Base-by-base conservation (phyloP, 64 coral and sea anemone species). In the Hydrozoanthus tunicans region DNA sequence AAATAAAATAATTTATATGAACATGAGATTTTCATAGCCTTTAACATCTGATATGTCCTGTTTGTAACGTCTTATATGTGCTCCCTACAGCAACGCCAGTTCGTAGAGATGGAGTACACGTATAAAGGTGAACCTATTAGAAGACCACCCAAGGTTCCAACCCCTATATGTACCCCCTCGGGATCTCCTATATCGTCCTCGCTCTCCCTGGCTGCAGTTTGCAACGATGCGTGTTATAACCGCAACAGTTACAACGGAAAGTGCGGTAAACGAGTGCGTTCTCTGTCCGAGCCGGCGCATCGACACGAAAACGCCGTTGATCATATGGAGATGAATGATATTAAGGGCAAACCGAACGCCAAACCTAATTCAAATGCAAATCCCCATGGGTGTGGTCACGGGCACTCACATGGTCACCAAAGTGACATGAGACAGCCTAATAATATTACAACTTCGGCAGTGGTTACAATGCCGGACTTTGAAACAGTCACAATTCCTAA, bases 61-160 rank as follows among this genome's bases (percentile, higher is more conserved):
- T 43, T 43, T 43, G 32, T 43, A 43, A 43, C 32, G 32, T 43
- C 32, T 43, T 43, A 43, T 43, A 43, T 43, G 32, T 57, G 3
- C 51, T 91, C 24, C 79, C 71, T 64, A 9, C 89, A 99, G 97
- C 92, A 94, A 56, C 97, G 97, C 6, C 94, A 99, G 27, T 99
- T 99, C 90, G 92, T 95, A 25, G 97, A 99, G 89, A 99, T 96
- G 97, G 97, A 99, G 75, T 99, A 96, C 65, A 90, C 94, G 25
- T 99, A 78, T 70, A 90, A 99, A 32, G 97, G 97, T 3, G 97
- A 99, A 67, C 92, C 97, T 10, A 57, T 99, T 3, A 74, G 83
- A 27, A 85, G 81, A 92, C 54, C 91, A 23, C 92, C 94, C 20
- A 93, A 95, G 82, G 23, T 89, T 9, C 86, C 89, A 61, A 80